Conservation (phyloP, 2,888 invertebrate genomes). For the Drosophila vallismaia region DNA sequence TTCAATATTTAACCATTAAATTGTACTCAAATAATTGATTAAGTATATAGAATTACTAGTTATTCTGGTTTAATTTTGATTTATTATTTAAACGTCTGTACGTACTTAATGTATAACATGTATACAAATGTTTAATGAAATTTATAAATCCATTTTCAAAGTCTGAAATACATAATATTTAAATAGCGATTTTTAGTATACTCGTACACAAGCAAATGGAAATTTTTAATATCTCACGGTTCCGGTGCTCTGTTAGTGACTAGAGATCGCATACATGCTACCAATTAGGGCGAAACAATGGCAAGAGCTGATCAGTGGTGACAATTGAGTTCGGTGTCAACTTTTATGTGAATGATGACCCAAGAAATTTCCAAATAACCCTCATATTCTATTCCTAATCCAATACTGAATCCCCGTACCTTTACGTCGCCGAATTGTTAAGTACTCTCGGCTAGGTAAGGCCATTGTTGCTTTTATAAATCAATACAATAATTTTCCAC, state of each 20-base stretch:
- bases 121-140: no score
- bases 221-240: slow-evolving; percentile 1
- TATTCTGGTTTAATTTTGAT: no score
- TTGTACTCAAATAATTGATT: no score
- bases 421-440: slow-evolving; percentile 62
- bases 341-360: slow-evolving; percentile 35
- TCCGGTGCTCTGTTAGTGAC: slow-evolving; percentile 27
- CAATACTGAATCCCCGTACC: neutral
- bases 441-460: slow-evolving; percentile 57
- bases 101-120: no score
- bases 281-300: slow-evolving; percentile 62
- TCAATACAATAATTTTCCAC: slow-evolving; percentile 73
- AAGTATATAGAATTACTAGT: slow-evolving; percentile 11
- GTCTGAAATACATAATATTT: no score
- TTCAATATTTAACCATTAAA: neutral
- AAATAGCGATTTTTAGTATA: no score
- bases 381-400: slow-evolving; percentile 12
- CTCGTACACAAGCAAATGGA: no score
- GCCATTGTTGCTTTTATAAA: slow-evolving; percentile 57
- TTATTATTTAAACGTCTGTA: no score
- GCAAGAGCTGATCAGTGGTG: slow-evolving; percentile 43
- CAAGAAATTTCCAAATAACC: slow-evolving; percentile 10
- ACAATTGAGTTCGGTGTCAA: slow-evolving; percentile 16
- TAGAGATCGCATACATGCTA: slow-evolving; percentile 43
- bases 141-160: no score